phyloP scores from a whole-genome alignment of 2,888 invertebrate genomes.

The Criorhina ranunculi region DNA sequence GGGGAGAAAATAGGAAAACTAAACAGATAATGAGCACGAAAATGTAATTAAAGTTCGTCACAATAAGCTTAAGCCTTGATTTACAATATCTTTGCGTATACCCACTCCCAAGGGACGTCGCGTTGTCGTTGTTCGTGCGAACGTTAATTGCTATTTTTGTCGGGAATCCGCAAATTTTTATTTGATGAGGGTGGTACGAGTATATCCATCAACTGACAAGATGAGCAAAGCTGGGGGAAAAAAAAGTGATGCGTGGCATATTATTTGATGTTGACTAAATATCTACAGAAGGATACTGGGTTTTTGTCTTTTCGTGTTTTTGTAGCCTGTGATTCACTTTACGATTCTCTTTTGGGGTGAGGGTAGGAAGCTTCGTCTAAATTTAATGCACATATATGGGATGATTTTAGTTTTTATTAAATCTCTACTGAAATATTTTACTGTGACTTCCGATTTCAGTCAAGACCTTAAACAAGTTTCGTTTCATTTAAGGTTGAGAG shows the following conservation, averaged over 20 bases:
- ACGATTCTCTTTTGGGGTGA: too few species aligned
- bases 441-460: too few species aligned
- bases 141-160: slow-evolving; percentile 36
- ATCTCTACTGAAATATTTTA: too few species aligned
- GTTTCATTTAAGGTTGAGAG: too few species aligned
- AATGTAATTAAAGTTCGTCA: slow-evolving; percentile 35
- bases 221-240: not conserved
- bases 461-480: too few species aligned
- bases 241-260: not conserved
- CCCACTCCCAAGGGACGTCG: not conserved
- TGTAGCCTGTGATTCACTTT: too few species aligned
- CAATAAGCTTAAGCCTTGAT: slow-evolving; percentile 25
- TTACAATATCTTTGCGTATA: slow-evolving; percentile 30
- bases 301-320: too few species aligned
- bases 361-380: too few species aligned
- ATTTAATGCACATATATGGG: too few species aligned
- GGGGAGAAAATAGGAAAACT: slow-evolving; percentile 16
- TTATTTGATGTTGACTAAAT: not conserved
- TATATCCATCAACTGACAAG: slow-evolving; percentile 4
- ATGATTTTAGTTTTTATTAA: too few species aligned
- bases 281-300: too few species aligned
- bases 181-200: not conserved
- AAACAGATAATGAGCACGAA: slow-evolving; percentile 39
- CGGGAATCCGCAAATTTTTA: not conserved
- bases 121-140: slow-evolving; percentile 12